Conservation (phyloP, 2,113 vertebrate species). For the Apeltes quadracus region DNA sequence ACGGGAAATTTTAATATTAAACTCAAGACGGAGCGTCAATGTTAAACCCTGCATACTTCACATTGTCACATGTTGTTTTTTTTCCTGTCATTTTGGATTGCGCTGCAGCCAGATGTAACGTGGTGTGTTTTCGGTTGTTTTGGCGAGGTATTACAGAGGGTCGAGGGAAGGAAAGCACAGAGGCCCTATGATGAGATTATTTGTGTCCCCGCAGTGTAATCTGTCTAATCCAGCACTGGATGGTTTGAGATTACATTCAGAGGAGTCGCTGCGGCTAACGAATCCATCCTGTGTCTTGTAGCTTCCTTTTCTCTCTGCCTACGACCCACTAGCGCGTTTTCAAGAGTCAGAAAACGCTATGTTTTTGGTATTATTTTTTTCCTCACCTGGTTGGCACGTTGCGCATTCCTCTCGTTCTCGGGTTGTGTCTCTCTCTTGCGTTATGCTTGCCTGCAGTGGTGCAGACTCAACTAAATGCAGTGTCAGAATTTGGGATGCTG, state of each 20-base stretch:
- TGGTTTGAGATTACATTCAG: constrained; percentile 64
- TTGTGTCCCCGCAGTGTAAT: constrained; percentile 65
- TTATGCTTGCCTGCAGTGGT: constrained; percentile 53
- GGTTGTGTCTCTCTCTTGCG: background rate
- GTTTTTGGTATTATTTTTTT: background rate
- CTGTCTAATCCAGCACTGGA: constrained; percentile 73
- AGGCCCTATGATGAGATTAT: constrained; percentile 66
- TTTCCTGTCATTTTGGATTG: background rate
- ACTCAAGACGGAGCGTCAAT: background rate
- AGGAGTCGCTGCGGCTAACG: constrained; percentile 60
- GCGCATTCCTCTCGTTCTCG: background rate
- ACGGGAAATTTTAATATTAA: constrained; percentile 8
- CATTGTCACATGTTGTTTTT: constrained; percentile 11
- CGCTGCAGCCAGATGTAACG: constrained; percentile 42
- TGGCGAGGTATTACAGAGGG: constrained; percentile 51
- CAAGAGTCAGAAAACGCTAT: constrained; percentile 11
- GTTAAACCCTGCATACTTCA: constrained; percentile 36
- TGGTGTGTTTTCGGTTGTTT: constrained; percentile 53
- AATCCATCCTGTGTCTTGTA: constrained; percentile 53
- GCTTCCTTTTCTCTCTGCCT: constrained; percentile 24
- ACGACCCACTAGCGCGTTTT: constrained; percentile 45
- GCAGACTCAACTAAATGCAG: constrained; percentile 56
- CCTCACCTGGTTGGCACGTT: background rate
- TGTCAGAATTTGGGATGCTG: constrained; percentile 71
- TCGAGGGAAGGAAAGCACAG: constrained; percentile 38